Percentiles rank a stretch among this genome's conserved stretches.
These are phyloP conservation scores for Aphodius granarius DNA, from an alignment of 2,888 invertebrate species.

Conservation along the genomic window DNA sequence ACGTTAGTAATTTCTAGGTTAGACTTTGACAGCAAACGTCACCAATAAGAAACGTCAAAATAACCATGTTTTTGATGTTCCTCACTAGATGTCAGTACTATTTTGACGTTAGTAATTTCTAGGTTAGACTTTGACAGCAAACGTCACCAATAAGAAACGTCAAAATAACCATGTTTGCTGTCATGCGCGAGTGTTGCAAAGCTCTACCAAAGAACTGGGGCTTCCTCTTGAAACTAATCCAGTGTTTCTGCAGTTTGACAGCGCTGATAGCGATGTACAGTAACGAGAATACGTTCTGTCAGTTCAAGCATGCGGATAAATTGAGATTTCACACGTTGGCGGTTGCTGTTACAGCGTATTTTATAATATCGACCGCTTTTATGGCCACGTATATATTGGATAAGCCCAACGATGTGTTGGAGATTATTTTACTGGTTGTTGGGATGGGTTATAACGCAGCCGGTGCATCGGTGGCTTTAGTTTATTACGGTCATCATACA, in stretches of 20 bases:
- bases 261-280: not conserved
- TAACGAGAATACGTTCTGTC: not conserved
- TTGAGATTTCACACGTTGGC: not conserved
- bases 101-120: not conserved
- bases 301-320: not conserved
- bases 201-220: not conserved
- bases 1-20: no score
- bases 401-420: not conserved
- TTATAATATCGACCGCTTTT: not conserved
- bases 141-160: not conserved
- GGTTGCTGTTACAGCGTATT: not conserved
- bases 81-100: no score
- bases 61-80: no score
- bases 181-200: not conserved
- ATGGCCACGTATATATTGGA: not conserved
- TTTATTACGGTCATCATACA: not conserved
- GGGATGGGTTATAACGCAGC: not conserved
- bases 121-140: not conserved
- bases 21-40: no score
- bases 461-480: not conserved
- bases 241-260: not conserved
- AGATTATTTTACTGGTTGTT: not conserved
- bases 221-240: not conserved
- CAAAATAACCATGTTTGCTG: not conserved
- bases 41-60: no score